Base-by-base conservation (phyloP, 2,888 invertebrate species). In the Bedellia somnulentella region DNA sequence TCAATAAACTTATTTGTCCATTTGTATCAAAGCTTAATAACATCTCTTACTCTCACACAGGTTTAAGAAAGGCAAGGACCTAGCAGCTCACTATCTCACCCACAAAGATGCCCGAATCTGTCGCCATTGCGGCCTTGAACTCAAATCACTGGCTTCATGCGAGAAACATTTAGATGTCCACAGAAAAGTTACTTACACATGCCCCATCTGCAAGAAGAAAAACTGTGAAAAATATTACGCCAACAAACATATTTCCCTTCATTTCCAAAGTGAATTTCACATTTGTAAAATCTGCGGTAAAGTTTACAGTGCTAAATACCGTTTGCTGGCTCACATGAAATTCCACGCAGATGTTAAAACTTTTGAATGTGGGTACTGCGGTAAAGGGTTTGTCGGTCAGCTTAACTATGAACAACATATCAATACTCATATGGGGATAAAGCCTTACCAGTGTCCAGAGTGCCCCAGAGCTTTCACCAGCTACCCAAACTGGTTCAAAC, bases 231-330 rank as follows among this genome's bases (percentile, higher is more conserved):
- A 60, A 31, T 46, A 63, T 36, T 42, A 13, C 55, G 14, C 39
- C 60, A 40, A 54, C 34, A 64, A 60, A 32, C 75, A 75, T 35
- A 39, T 62, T n/a, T 45, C 53, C 1, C 43, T 43, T 14, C 73
- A 73, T 35, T 71, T 71, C 31, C 59, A 60, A 32, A 38, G 49
- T 2, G 52, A 59, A 14, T 39, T 64, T 3, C 70, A 71, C 45
- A 64, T 80, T 43, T 83, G 83, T 51, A 79, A 79, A 37, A 59
- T 79, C 11, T 80, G 80, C 42, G 78, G 77, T 1, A 79, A 77
- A 44, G 61, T 73, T 1, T 82, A 79, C 51, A 71, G 68, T 17
- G 73, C 77, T 33, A 52, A 52, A 22, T 40, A 48, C 27, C 53
- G 64, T 2, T 54, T 71, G 2, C 47, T 53, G 4, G 43, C 56